These are phyloP conservation scores for Acromyrmex echinatior DNA, from an alignment of 1,140 invertebrate species.

Conservation along the genomic window DNA sequence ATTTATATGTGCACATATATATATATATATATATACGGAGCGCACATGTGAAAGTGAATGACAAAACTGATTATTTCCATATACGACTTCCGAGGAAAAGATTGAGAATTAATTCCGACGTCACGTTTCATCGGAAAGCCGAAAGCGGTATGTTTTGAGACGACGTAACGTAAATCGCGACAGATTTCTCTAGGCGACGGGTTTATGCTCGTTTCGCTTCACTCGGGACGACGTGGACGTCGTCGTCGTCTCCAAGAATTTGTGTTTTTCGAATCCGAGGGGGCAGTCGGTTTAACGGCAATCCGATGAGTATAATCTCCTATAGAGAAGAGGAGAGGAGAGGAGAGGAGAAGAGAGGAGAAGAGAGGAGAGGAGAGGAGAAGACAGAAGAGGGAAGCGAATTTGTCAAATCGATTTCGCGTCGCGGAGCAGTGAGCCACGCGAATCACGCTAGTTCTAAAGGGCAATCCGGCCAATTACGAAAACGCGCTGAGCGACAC, in stretches of 20 bases:
- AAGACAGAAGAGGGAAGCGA: background rate
- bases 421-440: conserved; percentile 32
- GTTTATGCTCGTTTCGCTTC: conserved; percentile 23
- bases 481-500: conserved; percentile 41
- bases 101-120: conserved; percentile 55
- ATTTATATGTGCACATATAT: background rate
- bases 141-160: conserved; percentile 17
- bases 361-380: background rate
- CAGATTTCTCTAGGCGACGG: conserved; percentile 42
- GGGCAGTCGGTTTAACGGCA: conserved; percentile 46
- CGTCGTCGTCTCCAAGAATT: conserved; percentile 30
- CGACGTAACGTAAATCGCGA: conserved; percentile 56
- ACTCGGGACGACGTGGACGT: conserved; percentile 15
- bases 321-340: background rate
- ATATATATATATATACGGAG: background rate
- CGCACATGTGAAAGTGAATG: background rate
- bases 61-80: conserved; percentile 37
- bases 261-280: conserved; percentile 50
- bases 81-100: conserved; percentile 13
- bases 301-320: conserved; percentile 23
- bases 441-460: conserved; percentile 57
- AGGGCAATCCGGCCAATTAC: conserved; percentile 58
- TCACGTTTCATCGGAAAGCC: conserved; percentile 32
- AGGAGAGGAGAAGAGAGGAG: background rate
- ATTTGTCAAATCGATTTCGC: conserved; percentile 54